A percentile compares a stretch with the other conserved stretches of the same genome.
Evolutionary conservation across 1,140 invertebrate species (phyloP).

Genomic region (Papilio glaucus): DNA sequence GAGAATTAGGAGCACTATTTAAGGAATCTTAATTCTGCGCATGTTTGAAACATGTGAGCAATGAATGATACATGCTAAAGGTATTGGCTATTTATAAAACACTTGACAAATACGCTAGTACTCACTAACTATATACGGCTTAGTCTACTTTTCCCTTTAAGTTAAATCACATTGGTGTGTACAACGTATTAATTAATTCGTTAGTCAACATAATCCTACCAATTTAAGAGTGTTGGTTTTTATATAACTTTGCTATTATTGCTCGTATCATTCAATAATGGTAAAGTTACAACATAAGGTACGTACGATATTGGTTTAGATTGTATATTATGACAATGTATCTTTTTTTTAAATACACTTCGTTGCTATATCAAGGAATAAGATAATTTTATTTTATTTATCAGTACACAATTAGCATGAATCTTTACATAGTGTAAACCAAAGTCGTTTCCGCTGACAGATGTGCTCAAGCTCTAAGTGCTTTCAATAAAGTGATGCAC

Average conservation of each 20-base stretch:
- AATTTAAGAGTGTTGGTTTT: background rate
- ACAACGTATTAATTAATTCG: background rate
- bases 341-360: too few species aligned
- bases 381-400: too few species aligned
- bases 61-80: conserved; percentile 19
- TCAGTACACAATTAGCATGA: too few species aligned
- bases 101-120: conserved; percentile 7
- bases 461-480: too few species aligned
- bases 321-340: too few species aligned
- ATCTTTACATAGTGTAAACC: too few species aligned
- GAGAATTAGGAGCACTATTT: conserved; percentile 12
- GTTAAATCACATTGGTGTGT: background rate
- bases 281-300: background rate
- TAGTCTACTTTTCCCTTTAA: conserved; percentile 29
- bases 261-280: background rate
- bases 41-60: background rate
- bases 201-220: background rate
- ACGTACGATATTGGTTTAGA: too few species aligned
- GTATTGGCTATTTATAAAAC: conserved; percentile 25
- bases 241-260: background rate
- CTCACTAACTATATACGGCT: background rate
- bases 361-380: too few species aligned
- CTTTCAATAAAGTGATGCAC: too few species aligned
- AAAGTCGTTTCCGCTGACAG: too few species aligned
- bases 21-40: conserved; percentile 25